A percentile compares a stretch with the other conserved stretches of the same genome.
Evolutionary conservation across 2,888 invertebrate genomes (phyloP).

Genomic region (Cenopis cana): DNA sequence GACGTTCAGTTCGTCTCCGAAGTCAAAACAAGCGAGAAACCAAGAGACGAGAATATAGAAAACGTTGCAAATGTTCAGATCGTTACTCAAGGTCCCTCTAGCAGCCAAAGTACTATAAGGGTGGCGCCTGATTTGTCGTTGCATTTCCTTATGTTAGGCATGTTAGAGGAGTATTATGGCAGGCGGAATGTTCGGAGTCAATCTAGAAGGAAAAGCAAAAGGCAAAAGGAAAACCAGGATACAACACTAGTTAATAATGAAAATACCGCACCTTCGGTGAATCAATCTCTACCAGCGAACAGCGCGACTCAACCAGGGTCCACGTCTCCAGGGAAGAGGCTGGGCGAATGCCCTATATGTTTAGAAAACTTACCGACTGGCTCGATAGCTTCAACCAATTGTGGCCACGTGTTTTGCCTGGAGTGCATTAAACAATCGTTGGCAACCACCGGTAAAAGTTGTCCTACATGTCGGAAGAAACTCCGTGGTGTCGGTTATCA

Average conservation of each 20-base stretch:
- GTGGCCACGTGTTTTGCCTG: constrained; percentile 70
- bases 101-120: background rate
- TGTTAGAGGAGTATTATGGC: background rate
- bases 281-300: background rate
- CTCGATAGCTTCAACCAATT: constrained; percentile 62
- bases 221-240: background rate
- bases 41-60: background rate
- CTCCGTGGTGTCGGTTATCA: constrained; percentile 60
- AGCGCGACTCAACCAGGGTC: background rate
- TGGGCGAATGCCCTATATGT: constrained; percentile 68
- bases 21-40: background rate
- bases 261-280: constrained; percentile 23
- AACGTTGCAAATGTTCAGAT: background rate
- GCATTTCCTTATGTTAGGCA: background rate
- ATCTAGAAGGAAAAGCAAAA: background rate
- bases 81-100: background rate
- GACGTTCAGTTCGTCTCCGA: constrained; percentile 30
- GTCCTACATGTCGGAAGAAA: constrained; percentile 64
- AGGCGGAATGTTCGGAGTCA: background rate
- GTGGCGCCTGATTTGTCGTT: background rate
- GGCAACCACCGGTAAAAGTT: constrained; percentile 57
- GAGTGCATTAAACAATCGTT: constrained; percentile 58
- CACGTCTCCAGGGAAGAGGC: constrained; percentile 14
- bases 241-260: constrained; percentile 11
- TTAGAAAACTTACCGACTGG: constrained; percentile 57